Evolutionary conservation across 2,888 invertebrate species (phyloP), one percentile per base, ranked within the genome.

Genomic region (Drosophila peninsularis): DNA sequence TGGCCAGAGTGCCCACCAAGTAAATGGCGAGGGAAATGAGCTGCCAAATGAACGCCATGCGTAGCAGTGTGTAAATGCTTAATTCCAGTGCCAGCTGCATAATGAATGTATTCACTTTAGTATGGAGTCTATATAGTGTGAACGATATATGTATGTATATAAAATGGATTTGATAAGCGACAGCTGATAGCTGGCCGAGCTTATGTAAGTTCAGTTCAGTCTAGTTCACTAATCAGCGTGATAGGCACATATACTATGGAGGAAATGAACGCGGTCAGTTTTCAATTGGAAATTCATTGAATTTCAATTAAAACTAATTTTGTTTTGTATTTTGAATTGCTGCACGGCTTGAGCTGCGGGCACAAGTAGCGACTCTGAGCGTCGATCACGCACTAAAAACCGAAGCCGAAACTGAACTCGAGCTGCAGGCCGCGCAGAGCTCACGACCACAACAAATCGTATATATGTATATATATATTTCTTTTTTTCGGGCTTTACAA

Each of bases 41-140:
- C 54, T 91, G 83, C 78, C 88, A 89, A 67, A 91, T 50, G 60
- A 88, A 81, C 14, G 88, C 84, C 85, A 91, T 89, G 60, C 82
- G 83, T 19, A 91, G 76, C 57, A 87, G 44, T 17, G 78, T 80
- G 37, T 78, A 88, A 64, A 90, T 78, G 69, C 73, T 85, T 19
- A 80, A 17, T 75, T 90, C 89, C 79, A 80, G 37, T 27, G 50
- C 53, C 39, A 75, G 73, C 85, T 85, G 85, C 85, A 85, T 85
- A 57, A 17, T 88, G 52, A 62, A 67, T 47, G 30, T 13, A 19
- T 5, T 47, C 5, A 4, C 4, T 47, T 32, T 13, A 47, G 11
- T 45, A 67, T 42, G 56, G 30, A 58, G 56, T 69, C 39, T 78
- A 45, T 75, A 55, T 67, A 52, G 24, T 27, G n/a, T 41, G 52